Conservation (phyloP, 2,113 vertebrate species). For the Oryzias melastigma region DNA sequence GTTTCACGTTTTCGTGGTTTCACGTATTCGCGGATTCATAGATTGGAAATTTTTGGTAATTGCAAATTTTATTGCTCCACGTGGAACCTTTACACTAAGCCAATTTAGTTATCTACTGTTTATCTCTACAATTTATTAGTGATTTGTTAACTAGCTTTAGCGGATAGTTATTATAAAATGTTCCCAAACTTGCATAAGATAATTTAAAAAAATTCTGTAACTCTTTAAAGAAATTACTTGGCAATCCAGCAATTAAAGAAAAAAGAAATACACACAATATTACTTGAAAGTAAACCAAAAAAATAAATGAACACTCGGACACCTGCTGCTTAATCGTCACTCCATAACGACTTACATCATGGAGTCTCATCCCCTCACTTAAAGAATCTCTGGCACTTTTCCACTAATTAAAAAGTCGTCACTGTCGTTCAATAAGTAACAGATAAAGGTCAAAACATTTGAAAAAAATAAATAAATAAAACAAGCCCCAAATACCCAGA, state of each 20-base stretch:
- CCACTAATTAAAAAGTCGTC: slow-evolving; percentile 55
- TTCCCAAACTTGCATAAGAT: too few species aligned
- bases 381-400: slow-evolving; percentile 62
- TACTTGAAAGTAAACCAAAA: not conserved
- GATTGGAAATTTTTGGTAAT: too few species aligned
- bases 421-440: slow-evolving; percentile 37
- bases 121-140: too few species aligned
- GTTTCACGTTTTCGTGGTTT: too few species aligned
- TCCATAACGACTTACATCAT: slow-evolving; percentile 63
- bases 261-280: slow-evolving; percentile 8
- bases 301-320: slow-evolving; percentile 20
- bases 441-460: slow-evolving; percentile 37
- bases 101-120: too few species aligned
- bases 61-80: too few species aligned
- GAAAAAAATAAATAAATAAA: slow-evolving; percentile 7
- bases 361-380: slow-evolving; percentile 64
- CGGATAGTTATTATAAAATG: too few species aligned
- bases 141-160: too few species aligned
- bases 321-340: slow-evolving; percentile 54
- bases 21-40: too few species aligned
- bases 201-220: too few species aligned
- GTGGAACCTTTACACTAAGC: too few species aligned
- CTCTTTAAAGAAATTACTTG: too few species aligned
- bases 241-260: slow-evolving; percentile 10
- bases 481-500: slow-evolving; percentile 59